phyloP scores from a whole-genome alignment of 2,113 vertebrate genomes.

The Theristicus caerulescens region DNA sequence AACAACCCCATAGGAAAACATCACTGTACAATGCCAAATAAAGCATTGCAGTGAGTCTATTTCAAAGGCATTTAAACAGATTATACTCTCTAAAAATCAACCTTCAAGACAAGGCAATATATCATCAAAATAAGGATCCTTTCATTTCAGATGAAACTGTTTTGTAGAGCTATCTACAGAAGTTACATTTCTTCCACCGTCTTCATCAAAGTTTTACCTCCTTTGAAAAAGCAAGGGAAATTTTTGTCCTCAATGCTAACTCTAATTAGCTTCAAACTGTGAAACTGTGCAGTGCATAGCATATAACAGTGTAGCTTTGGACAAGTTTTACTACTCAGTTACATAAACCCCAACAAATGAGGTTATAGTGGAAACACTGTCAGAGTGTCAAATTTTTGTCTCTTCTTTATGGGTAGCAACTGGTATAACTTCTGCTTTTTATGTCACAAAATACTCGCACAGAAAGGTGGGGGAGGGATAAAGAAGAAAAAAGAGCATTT shows the following conservation, averaged over 20 bases:
- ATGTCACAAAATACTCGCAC: background rate
- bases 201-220: background rate
- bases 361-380: background rate
- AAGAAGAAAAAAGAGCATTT: background rate
- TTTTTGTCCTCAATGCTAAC: background rate
- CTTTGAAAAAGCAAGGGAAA: background rate
- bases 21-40: background rate
- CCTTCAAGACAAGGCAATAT: background rate
- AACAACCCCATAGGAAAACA: background rate
- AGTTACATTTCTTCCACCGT: background rate
- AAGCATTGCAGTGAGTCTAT: background rate
- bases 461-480: background rate
- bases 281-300: background rate
- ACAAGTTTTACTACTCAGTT: background rate
- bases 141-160: background rate
- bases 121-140: background rate
- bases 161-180: background rate
- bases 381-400: background rate
- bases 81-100: background rate
- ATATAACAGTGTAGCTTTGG: background rate
- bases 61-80: background rate
- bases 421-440: background rate
- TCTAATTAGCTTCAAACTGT: slow-evolving; percentile 3
- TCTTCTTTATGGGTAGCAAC: background rate
- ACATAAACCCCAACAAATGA: background rate